A percentile compares a stretch with the other conserved stretches of the same genome.
phyloP scores from a whole-genome alignment of 1,140 invertebrate species.

The Triops longicaudatus region DNA sequence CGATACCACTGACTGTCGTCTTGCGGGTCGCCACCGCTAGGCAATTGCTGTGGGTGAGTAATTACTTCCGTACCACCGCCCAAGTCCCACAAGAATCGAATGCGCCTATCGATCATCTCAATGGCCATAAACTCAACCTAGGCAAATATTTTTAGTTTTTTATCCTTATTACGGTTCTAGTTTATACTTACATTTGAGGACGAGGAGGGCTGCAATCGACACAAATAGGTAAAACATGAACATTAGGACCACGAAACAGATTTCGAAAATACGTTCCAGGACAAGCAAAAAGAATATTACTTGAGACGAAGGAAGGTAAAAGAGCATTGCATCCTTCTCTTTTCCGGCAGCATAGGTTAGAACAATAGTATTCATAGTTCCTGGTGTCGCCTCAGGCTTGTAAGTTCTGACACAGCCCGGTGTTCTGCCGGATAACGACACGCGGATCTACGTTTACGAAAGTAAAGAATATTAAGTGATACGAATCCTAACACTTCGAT shows the following conservation, averaged over 20 bases:
- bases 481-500: not conserved
- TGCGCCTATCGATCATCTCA: slow-evolving; percentile 64
- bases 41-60: slow-evolving; percentile 50
- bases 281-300: slow-evolving; percentile 20
- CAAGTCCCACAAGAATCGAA: slow-evolving; percentile 66
- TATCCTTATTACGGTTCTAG: no score
- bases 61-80: slow-evolving; percentile 56
- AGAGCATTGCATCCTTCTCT: slow-evolving; percentile 52
- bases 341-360: slow-evolving; percentile 55
- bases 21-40: slow-evolving; percentile 46
- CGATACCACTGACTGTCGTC: slow-evolving; percentile 63
- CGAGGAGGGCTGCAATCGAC: not conserved
- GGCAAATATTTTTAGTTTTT: no score
- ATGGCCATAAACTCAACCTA: slow-evolving; percentile 63
- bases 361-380: slow-evolving; percentile 58
- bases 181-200: not conserved
- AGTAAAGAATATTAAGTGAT: slow-evolving; percentile 27
- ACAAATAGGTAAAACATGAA: not conserved
- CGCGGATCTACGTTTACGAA: slow-evolving; percentile 54
- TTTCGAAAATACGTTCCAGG: slow-evolving; percentile 17
- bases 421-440: slow-evolving; percentile 54
- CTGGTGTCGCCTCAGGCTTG: slow-evolving; percentile 51
- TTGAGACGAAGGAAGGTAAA: slow-evolving; percentile 53
- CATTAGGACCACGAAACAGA: no score
- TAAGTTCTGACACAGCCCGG: slow-evolving; percentile 66